Conservation (phyloP, 2,797 vertebrate genomes). For the Syndactyla subalaris region DNA sequence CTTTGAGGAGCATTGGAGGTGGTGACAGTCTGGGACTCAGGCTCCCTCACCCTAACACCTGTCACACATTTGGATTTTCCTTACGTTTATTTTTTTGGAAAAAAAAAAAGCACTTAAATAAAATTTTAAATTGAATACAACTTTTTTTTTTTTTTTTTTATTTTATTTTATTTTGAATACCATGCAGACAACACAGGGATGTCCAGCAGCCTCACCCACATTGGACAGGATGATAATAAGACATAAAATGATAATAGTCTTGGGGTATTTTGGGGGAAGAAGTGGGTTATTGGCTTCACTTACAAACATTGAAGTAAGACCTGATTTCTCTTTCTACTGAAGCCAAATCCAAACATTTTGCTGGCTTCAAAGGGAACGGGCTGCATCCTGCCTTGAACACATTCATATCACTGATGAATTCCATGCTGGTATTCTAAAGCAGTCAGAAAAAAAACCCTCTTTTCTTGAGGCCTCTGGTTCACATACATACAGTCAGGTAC, state of each 20-base stretch:
- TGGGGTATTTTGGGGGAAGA: background rate
- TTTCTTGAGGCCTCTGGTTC: background rate
- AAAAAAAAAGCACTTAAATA: conserved; percentile 1
- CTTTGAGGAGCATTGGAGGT: background rate
- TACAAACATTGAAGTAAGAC: background rate
- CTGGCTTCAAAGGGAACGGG: background rate
- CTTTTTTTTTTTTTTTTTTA: background rate
- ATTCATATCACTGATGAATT: background rate
- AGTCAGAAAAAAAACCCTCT: background rate
- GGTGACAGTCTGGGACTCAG: background rate
- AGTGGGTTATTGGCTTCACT: background rate
- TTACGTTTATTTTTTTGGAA: background rate
- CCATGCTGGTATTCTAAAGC: background rate
- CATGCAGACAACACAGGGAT: background rate
- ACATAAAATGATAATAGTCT: background rate
- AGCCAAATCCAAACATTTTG: background rate
- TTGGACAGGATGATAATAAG: background rate
- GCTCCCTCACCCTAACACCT: background rate
- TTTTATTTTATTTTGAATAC: background rate
- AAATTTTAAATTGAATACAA: background rate
- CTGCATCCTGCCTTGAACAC: background rate
- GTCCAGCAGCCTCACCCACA: background rate
- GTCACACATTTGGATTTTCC: background rate
- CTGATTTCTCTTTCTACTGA: background rate
- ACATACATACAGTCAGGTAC: background rate